phyloP scores from a whole-genome alignment of 2,888 invertebrate genomes.

The Theodoxus fluviatilis region DNA sequence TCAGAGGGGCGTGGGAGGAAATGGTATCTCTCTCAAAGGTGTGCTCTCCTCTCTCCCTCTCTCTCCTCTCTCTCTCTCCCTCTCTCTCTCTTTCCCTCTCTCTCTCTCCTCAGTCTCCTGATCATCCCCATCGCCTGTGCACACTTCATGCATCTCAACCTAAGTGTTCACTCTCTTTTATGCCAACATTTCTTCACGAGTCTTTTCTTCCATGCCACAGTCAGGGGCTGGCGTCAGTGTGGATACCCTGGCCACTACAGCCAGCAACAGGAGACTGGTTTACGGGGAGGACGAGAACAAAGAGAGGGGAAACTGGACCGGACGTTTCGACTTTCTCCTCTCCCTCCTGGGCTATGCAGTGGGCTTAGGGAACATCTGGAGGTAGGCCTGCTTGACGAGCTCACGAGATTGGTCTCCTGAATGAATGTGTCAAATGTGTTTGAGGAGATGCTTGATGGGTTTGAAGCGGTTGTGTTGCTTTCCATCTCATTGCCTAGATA shows the following conservation, averaged over 20 bases:
- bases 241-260: constrained; percentile 1
- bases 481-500: no score
- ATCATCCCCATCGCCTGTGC: not conserved
- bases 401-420: no score
- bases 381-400: constrained; percentile 52
- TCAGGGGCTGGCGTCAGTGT: not conserved
- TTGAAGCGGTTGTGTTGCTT: no score
- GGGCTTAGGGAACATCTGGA: constrained; percentile 69
- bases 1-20: no score
- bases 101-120: not conserved
- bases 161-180: not conserved
- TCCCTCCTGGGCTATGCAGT: constrained; percentile 47
- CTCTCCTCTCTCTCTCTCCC: not conserved
- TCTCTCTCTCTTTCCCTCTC: not conserved
- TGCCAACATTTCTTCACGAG: not conserved
- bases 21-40: no score
- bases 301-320: constrained; percentile 54
- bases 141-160: not conserved
- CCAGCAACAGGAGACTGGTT: constrained; percentile 36
- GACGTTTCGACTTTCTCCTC: constrained; percentile 50
- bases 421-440: no score
- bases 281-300: constrained; percentile 48
- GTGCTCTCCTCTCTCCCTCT: not conserved
- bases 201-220: not conserved
- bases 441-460: no score